Evolutionary conservation across 2,797 vertebrate genomes (phyloP).

Genomic region (Cuniculus paca): DNA sequence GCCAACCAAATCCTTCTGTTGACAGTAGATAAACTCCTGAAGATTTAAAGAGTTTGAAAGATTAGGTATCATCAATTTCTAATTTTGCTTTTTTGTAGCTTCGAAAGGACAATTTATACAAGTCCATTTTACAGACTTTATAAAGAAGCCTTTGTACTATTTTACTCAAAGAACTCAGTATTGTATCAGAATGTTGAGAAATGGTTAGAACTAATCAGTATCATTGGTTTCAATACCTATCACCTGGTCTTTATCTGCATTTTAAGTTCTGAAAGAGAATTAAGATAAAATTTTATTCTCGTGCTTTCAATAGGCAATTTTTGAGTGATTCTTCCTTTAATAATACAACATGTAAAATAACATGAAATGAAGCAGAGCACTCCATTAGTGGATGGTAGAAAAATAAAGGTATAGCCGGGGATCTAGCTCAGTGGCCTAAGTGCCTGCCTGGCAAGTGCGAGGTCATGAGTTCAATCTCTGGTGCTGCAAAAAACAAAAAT

Average conservation of each 20-base stretch:
- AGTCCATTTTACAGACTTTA: conserved; percentile 58
- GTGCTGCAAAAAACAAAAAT: no score
- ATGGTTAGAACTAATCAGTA: not conserved
- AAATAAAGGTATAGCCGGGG: conserved; percentile 4
- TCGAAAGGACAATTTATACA: conserved; percentile 72
- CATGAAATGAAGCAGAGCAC: not conserved
- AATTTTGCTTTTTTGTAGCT: conserved; percentile 70
- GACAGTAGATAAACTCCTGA: conserved; percentile 67
- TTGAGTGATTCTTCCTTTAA: conserved; percentile 62
- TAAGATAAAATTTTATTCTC: conserved; percentile 58
- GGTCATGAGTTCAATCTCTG: no score
- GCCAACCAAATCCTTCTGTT: conserved; percentile 67
- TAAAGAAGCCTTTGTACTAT: conserved; percentile 47
- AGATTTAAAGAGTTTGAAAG: conserved; percentile 79
- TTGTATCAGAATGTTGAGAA: not conserved
- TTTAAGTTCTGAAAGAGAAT: conserved; percentile 56
- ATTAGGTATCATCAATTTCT: conserved; percentile 61
- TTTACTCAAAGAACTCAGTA: not conserved
- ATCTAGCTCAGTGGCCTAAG: no score
- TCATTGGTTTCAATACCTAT: conserved; percentile 42
- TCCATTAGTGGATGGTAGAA: not conserved
- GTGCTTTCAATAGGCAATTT: conserved; percentile 49
- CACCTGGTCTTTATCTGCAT: conserved; percentile 10
- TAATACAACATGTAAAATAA: not conserved
- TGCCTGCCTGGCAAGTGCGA: no score